Evolutionary conservation across 2,113 vertebrate species (phyloP).

Genomic region (Mugil cephalus): DNA sequence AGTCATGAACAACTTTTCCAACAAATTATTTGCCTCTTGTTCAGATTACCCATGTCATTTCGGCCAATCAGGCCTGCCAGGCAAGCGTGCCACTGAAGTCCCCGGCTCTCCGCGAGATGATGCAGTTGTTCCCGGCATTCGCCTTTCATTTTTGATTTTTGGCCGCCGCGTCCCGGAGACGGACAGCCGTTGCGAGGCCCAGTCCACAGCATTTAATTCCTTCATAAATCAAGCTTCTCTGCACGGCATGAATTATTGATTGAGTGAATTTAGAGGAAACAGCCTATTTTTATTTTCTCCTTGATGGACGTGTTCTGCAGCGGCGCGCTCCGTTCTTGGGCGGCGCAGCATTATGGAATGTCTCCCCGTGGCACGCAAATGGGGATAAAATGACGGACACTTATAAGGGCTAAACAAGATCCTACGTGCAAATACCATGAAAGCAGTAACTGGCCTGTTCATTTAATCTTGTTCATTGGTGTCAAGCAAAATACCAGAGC

Average conservation of each 20-base stretch:
- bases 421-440: background rate
- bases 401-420: conserved; percentile 6
- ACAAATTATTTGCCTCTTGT: conserved; percentile 2
- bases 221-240: conserved; percentile 76
- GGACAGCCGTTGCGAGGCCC: conserved; percentile 58
- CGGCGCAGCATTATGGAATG: conserved; percentile 15
- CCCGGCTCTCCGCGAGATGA: conserved; percentile 34
- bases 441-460: conserved; percentile 22
- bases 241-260: conserved; percentile 78
- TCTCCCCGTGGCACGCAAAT: conserved; percentile 40
- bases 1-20: background rate
- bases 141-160: conserved; percentile 76
- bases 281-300: conserved; percentile 73
- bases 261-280: conserved; percentile 75
- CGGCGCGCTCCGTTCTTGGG: conserved; percentile 27
- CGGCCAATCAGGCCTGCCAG: conserved; percentile 9
- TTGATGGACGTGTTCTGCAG: conserved; percentile 71
- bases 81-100: conserved; percentile 3
- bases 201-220: conserved; percentile 77
- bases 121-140: conserved; percentile 60
- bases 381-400: conserved; percentile 54
- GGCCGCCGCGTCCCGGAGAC: conserved; percentile 58
- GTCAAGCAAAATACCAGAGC: conserved; percentile 36
- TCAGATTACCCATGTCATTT: conserved; percentile 26
- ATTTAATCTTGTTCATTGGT: conserved; percentile 48